Evolutionary conservation across 2,888 invertebrate species (phyloP).

Genomic region (Drosophila lacicola): DNA sequence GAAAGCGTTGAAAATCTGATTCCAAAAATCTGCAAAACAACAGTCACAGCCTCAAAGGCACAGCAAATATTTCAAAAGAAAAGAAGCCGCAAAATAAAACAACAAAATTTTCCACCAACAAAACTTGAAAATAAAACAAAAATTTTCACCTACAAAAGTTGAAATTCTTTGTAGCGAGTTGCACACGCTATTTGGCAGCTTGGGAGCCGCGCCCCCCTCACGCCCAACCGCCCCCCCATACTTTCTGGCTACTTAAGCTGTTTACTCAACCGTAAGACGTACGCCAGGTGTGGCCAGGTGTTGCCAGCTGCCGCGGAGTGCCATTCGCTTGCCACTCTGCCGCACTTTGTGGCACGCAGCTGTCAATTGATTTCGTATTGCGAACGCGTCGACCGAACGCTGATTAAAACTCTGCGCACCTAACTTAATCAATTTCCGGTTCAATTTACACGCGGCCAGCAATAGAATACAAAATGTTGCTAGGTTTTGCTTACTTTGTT

Average conservation of each 20-base stretch:
- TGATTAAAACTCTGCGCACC: slow-evolving; percentile 58
- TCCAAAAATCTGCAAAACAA: slow-evolving; percentile 14
- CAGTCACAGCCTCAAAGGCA: slow-evolving; percentile 18
- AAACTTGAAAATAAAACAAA: slow-evolving; percentile 12
- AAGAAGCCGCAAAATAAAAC: slow-evolving; percentile 11
- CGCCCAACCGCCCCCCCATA: background rate
- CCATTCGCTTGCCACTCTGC: slow-evolving; percentile 9
- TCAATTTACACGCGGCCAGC: slow-evolving; percentile 33
- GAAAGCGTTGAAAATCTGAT: slow-evolving; percentile 39
- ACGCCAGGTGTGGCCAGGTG: slow-evolving; percentile 42
- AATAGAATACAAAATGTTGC: slow-evolving; percentile 7
- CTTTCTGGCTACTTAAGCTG: slow-evolving; percentile 39
- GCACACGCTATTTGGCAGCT: slow-evolving; percentile 10
- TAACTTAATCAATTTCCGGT: slow-evolving; percentile 76
- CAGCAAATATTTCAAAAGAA: slow-evolving; percentile 19
- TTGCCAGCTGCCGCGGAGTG: slow-evolving; percentile 17
- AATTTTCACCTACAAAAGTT: slow-evolving; percentile 14
- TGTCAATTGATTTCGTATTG: slow-evolving; percentile 61
- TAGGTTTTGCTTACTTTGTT: slow-evolving; percentile 6
- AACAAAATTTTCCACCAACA: slow-evolving; percentile 29
- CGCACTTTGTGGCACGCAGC: background rate
- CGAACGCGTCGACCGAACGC: slow-evolving; percentile 37
- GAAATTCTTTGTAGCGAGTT: slow-evolving; percentile 33
- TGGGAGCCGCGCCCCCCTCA: background rate
- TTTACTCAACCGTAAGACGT: slow-evolving; percentile 35